Conservation (phyloP, 2,797 vertebrate genomes). For the Denticeps clupeoides region DNA sequence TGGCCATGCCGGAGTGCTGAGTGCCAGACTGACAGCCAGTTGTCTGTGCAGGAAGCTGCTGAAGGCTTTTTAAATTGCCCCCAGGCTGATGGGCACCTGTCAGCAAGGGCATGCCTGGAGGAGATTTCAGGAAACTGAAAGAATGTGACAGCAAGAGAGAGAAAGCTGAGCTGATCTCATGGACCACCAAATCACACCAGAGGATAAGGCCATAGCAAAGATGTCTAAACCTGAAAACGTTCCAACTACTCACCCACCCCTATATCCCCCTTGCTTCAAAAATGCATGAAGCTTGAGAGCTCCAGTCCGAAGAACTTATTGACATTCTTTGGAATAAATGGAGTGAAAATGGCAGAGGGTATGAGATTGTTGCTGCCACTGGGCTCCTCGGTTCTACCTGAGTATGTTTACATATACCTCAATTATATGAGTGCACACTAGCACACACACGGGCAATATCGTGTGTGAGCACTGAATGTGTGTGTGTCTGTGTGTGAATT, state of each 20-base stretch:
- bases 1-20: too few relatives aligned
- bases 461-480: too few relatives aligned
- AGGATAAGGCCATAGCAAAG: background rate
- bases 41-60: slow-evolving; percentile 55
- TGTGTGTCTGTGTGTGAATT: too few relatives aligned
- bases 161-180: background rate
- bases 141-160: background rate
- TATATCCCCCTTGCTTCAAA: background rate
- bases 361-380: slow-evolving; percentile 1
- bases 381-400: background rate
- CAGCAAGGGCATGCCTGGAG: slow-evolving; percentile 45
- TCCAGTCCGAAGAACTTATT: background rate
- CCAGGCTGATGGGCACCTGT: slow-evolving; percentile 52
- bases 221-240: too few relatives aligned
- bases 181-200: background rate
- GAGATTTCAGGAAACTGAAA: slow-evolving; percentile 17
- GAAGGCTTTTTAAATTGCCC: slow-evolving; percentile 60
- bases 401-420: background rate
- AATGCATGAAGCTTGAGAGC: background rate
- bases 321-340: background rate
- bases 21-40: slow-evolving; percentile 56
- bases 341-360: background rate
- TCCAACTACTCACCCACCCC: too few relatives aligned
- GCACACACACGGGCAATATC: background rate
- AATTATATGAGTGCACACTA: background rate